Base-by-base conservation (phyloP, 2,797 vertebrate genomes). In the Peromyscus attwateri region DNA sequence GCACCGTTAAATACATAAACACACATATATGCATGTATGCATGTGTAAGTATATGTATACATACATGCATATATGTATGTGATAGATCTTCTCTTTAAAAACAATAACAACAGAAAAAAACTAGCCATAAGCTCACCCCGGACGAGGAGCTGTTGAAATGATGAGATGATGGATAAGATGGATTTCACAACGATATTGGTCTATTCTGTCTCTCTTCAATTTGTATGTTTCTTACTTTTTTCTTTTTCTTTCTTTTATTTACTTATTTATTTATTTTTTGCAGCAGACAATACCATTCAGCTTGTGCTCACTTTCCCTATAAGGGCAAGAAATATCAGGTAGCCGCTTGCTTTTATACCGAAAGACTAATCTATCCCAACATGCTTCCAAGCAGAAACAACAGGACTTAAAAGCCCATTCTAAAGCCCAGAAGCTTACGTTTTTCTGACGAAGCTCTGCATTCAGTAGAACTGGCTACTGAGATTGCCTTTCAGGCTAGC, bases 1-100 rank as follows among this genome's bases (percentile, higher is more conserved):
- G 99, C 99, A 99, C 99, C 99, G 98, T 99, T 99, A 98, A 98
- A 99, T 99, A 99, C 98, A 99, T 99, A 99, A 99, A 98, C 99
- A 98, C 99, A 99, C 99, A 98, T 98, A 98, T 98, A 96, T 94
- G 80, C 96, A 94, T 96, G 87, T 77, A 90, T 73, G 77, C 81
- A 87, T 75, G 57, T 91, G 43, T 94, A 95, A 89, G 77, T 91
- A 92, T 96, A 95, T 95, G 89, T 98, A 97, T 98, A 98, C 98
- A 98, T 95, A 93, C 98, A 98, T 98, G 98, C 97, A 98, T 98
- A 96, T 93, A 82, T 96, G 91, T 96, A 94, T 96, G 93, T 82
- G 98, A 98, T 98, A 99, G 98, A 99, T 98, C 99, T 99, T 99
- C 96, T 97, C 98, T 98, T 97, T 95, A 49, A 98, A 97, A 93